phyloP scores from a whole-genome alignment of 2,888 invertebrate species.

The Mesopsocus fuscifrons region DNA sequence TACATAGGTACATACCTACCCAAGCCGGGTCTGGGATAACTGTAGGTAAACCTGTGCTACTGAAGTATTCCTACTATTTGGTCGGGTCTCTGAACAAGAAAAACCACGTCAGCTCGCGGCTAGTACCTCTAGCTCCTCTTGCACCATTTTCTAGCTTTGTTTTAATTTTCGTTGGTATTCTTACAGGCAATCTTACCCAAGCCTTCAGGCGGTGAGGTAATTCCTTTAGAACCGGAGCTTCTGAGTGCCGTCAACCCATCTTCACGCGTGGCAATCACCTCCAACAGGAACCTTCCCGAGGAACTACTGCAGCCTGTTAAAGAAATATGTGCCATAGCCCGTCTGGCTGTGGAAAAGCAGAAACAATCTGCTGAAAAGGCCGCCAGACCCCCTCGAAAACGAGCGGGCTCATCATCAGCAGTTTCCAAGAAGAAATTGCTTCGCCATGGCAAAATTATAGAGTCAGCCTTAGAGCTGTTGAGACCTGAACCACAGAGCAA shows the following conservation, averaged over 20 bases:
- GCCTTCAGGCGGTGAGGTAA: not conserved
- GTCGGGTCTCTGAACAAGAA: too few relatives aligned
- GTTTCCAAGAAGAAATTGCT: slow-evolving; percentile 1
- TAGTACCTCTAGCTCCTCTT: too few relatives aligned
- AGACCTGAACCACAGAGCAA: not conserved
- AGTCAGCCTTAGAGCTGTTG: slow-evolving; percentile 2
- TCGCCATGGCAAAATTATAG: not conserved
- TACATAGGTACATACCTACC: too few relatives aligned
- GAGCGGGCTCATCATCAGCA: not conserved
- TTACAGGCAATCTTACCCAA: slow-evolving; percentile 6
- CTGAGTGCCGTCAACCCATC: not conserved
- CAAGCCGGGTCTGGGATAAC: too few relatives aligned
- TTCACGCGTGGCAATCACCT: not conserved
- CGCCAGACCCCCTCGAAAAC: not conserved
- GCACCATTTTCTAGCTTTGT: too few relatives aligned
- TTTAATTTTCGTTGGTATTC: too few relatives aligned
- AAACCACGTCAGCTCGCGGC: too few relatives aligned
- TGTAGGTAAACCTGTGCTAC: too few relatives aligned
- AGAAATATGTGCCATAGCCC: not conserved
- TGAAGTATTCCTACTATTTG: too few relatives aligned
- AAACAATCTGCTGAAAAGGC: not conserved
- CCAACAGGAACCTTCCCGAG: not conserved
- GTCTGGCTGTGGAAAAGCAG: too few relatives aligned
- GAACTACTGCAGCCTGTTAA: not conserved
- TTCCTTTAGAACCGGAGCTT: not conserved